Evolutionary conservation across 2,113 vertebrate genomes (phyloP).

Genomic region (Dendropsophus ebraccatus): DNA sequence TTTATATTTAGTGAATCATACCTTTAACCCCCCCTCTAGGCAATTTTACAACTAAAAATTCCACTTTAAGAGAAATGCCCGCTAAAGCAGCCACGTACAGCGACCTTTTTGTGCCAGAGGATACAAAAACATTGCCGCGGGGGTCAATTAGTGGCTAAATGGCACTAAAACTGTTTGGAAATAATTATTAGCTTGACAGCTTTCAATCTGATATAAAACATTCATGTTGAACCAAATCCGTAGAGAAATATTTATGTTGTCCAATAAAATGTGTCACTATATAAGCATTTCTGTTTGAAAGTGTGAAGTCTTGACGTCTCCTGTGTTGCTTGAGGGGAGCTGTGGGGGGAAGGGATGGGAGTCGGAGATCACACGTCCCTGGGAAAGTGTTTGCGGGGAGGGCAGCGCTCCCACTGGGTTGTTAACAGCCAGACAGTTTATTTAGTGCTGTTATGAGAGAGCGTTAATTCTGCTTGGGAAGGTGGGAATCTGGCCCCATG

Average conservation of each 20-base stretch:
- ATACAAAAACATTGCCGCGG: conserved; percentile 18
- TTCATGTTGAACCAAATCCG: conserved; percentile 43
- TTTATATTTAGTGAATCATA: conserved; percentile 26
- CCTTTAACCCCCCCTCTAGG: not conserved
- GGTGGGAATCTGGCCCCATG: conserved; percentile 55
- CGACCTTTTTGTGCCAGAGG: conserved; percentile 20
- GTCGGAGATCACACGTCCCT: conserved; percentile 55
- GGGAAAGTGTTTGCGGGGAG: conserved; percentile 59
- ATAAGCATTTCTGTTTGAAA: conserved; percentile 54
- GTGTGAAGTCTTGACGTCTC: conserved; percentile 56
- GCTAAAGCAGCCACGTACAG: conserved; percentile 19
- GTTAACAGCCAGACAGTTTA: conserved; percentile 61
- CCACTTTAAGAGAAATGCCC: conserved; percentile 11
- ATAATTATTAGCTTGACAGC: conserved; percentile 56
- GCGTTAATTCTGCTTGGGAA: conserved; percentile 58
- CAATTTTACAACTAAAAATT: conserved; percentile 22
- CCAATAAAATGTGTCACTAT: conserved; percentile 59
- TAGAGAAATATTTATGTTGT: conserved; percentile 55
- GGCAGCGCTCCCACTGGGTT: conserved; percentile 56
- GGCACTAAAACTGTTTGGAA: conserved; percentile 47
- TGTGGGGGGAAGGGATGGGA: conserved; percentile 48
- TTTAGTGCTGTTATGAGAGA: conserved; percentile 58
- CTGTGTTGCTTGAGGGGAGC: conserved; percentile 36
- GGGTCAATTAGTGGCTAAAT: conserved; percentile 48
- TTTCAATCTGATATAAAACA: conserved; percentile 55